Conservation (phyloP, 2,888 invertebrate genomes). For the Boloria euphrosyne region DNA sequence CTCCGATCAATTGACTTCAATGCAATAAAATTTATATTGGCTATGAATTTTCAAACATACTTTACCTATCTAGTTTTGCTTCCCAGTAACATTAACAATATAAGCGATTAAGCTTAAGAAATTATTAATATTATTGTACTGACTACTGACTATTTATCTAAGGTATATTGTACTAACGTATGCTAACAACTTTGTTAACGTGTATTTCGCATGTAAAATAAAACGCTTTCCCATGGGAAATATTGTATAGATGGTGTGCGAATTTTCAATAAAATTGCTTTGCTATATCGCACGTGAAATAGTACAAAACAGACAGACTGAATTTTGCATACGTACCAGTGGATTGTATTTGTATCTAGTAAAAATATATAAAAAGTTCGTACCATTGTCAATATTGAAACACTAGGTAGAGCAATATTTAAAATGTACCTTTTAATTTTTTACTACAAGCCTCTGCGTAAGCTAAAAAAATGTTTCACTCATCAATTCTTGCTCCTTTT, state of each 20-base stretch:
- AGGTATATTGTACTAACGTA: background rate
- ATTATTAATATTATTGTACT: background rate
- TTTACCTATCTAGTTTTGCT: constrained; percentile 29
- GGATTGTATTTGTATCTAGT: too few relatives aligned
- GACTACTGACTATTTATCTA: too few relatives aligned
- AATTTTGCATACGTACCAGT: background rate
- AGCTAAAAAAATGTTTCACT: constrained; percentile 21
- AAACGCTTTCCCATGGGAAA: background rate
- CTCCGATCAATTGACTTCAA: constrained; percentile 34
- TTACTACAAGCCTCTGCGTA: constrained; percentile 21
- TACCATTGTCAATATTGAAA: constrained; percentile 12
- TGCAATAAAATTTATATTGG: constrained; percentile 39
- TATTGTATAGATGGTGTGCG: background rate
- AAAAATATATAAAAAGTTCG: constrained; percentile 2
- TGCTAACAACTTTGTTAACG: background rate
- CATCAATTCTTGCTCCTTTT: constrained; percentile 25
- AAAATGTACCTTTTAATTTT: constrained; percentile 15
- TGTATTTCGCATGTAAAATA: constrained; percentile 3
- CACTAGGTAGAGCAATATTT: constrained; percentile 4
- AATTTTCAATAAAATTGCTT: constrained; percentile 9
- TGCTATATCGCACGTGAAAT: background rate
- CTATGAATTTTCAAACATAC: constrained; percentile 38
- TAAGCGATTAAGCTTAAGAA: background rate
- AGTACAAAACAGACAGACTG: background rate
- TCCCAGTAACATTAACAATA: constrained; percentile 7